Evolutionary conservation across 2,888 invertebrate species (phyloP), one percentile per base, ranked within the genome.

Genomic region (Tuta absoluta): DNA sequence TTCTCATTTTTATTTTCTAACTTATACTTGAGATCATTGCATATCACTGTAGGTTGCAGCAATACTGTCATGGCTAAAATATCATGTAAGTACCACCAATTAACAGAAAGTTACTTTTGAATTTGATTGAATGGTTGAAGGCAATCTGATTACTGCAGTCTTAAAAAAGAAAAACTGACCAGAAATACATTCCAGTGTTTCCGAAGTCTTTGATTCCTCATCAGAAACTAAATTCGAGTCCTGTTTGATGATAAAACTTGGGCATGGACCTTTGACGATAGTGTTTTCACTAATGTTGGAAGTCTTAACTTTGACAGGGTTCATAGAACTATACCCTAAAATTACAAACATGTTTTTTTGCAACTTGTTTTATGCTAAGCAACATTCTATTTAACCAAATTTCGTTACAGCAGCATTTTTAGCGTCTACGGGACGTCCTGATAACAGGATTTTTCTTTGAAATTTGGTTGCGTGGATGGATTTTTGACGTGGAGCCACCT

Each of bases 261-360:
- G 8, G n/a, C n/a, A 28, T 33, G 28, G 12, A n/a, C 14, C 56
- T 56, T n/a, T 56, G 0, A 3, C 14, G 17, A 12, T 3, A 51
- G 21, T 51, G 51, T 51, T 14, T 14, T 3, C 21, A 19, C 1
- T 21, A 11, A 51, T 1, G 4, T 51, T 51, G 4, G 17, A 11
- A 8, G 11, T 24, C 14, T 56, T 56, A 12, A 56, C 24, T n/a
- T 11, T 51, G 12, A 51, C 17, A 28, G 73, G 72, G 60, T 71
- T 75, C 51, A 70, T 62, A 3, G 76, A 75, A 38, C 71, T 73
- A 67, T 77, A 77, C 17, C 76, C 80, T 81, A 64, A 63, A 75
- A 74, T 41, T 8, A 33, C 4, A 33, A 33, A 33, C 4, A 33
- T 8, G 4, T 8, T 33, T 33, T 33, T 10, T 33, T 33, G 33